phyloP scores from a whole-genome alignment of 2,888 invertebrate species.

The Sthenelais limicola region DNA sequence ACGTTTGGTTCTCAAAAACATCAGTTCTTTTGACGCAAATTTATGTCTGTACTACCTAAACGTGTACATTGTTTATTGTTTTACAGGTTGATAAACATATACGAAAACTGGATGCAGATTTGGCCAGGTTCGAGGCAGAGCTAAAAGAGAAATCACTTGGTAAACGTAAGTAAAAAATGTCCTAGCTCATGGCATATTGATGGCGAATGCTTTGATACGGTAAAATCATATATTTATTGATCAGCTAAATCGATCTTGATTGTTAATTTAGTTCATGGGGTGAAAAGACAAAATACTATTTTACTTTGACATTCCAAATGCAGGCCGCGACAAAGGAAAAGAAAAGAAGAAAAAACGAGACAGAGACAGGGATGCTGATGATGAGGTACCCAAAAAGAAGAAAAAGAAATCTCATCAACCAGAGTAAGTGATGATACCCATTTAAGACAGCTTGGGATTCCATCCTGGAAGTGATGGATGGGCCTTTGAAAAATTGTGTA shows the following conservation, averaged over 20 bases:
- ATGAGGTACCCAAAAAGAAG: constrained; percentile 69
- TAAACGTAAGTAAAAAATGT: constrained; percentile 31
- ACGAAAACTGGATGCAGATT: constrained; percentile 92
- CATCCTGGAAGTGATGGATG: too few species aligned
- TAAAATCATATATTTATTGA: too few species aligned
- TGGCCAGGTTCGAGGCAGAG: constrained; percentile 96
- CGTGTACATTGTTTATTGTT: too few species aligned
- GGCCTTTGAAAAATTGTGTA: background rate
- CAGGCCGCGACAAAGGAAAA: constrained; percentile 26
- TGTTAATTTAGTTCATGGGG: background rate
- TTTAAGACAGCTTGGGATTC: too few species aligned
- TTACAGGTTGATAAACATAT: constrained; percentile 95
- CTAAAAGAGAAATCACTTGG: constrained; percentile 91
- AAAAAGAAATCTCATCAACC: constrained; percentile 61
- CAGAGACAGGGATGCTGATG: constrained; percentile 68
- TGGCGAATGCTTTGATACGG: too few species aligned
- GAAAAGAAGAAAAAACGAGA: constrained; percentile 68
- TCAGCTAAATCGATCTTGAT: too few species aligned
- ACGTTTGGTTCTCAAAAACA: too few species aligned
- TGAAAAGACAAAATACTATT: background rate
- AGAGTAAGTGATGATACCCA: constrained; percentile 39
- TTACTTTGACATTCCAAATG: background rate
- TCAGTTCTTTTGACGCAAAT: too few species aligned
- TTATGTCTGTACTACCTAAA: too few species aligned
- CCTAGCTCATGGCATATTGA: too few species aligned